phyloP scores from a whole-genome alignment of 2,888 invertebrate genomes.

The Pemphredon lugubris region DNA sequence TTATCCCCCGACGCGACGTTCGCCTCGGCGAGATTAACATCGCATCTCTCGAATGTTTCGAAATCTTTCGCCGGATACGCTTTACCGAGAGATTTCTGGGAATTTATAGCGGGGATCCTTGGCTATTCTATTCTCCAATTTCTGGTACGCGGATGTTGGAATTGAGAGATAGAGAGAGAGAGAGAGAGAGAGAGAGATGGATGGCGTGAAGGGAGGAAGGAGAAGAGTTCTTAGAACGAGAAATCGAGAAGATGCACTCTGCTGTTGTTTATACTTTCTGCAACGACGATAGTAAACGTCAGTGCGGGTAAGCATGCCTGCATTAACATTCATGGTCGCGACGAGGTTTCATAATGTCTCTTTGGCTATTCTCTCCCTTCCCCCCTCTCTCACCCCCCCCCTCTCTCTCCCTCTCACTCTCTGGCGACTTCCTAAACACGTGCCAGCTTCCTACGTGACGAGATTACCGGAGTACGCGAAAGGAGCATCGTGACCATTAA shows the following conservation, averaged over 20 bases:
- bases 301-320: slow-evolving; percentile 22
- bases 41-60: no score
- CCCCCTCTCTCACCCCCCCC: no score
- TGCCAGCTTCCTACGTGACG: slow-evolving; percentile 52
- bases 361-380: slow-evolving; percentile 24
- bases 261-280: slow-evolving; percentile 47
- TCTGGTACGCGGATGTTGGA: no score
- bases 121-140: no score
- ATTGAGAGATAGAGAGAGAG: no score
- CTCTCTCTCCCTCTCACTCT: slow-evolving; percentile 15
- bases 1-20: slow-evolving; percentile 1
- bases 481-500: slow-evolving; percentile 30
- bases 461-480: slow-evolving; percentile 20
- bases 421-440: slow-evolving; percentile 60
- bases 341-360: slow-evolving; percentile 62
- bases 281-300: slow-evolving; percentile 41
- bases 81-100: no score
- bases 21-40: neutral
- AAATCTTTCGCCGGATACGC: no score
- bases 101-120: no score
- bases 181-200: no score
- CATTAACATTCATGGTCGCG: slow-evolving; percentile 66
- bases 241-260: slow-evolving; percentile 28
- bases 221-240: neutral
- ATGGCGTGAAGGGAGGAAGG: neutral